phyloP scores from a whole-genome alignment of 2,113 vertebrate genomes.

The Mus spicilegus region DNA sequence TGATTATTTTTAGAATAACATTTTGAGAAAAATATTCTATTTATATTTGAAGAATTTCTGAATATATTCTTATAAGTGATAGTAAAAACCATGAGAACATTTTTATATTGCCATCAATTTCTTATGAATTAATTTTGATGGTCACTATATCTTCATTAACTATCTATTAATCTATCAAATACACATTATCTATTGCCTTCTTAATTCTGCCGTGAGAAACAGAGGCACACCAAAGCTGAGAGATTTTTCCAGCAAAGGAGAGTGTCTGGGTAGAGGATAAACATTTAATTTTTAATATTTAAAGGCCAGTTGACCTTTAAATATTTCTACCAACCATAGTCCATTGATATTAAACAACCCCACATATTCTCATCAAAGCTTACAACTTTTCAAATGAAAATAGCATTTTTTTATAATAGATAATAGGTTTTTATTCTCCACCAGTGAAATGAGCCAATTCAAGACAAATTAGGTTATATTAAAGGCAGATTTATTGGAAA shows the following conservation, averaged over 20 bases:
- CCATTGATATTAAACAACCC: neutral
- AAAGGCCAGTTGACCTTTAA: neutral
- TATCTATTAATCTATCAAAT: neutral
- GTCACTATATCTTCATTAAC: neutral
- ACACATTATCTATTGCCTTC: neutral
- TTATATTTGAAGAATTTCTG: neutral
- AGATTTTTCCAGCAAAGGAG: slow-evolving; percentile 31
- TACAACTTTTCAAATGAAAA: neutral
- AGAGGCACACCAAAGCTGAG: neutral
- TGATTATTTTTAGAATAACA: neutral
- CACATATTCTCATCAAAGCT: neutral
- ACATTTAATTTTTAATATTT: no score
- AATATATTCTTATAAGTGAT: neutral
- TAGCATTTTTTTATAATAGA: neutral
- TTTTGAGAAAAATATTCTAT: neutral
- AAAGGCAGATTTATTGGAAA: no score
- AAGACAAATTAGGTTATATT: no score
- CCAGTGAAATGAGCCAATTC: no score
- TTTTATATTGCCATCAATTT: neutral
- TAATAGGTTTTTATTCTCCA: no score
- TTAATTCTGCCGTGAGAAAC: neutral
- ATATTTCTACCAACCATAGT: neutral
- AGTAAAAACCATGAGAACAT: slow-evolving; percentile 23
- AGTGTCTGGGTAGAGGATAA: neutral
- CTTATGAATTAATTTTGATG: slow-evolving; percentile 4